Conservation (phyloP, 2,888 invertebrate species). For the Orthonevra nobilis region DNA sequence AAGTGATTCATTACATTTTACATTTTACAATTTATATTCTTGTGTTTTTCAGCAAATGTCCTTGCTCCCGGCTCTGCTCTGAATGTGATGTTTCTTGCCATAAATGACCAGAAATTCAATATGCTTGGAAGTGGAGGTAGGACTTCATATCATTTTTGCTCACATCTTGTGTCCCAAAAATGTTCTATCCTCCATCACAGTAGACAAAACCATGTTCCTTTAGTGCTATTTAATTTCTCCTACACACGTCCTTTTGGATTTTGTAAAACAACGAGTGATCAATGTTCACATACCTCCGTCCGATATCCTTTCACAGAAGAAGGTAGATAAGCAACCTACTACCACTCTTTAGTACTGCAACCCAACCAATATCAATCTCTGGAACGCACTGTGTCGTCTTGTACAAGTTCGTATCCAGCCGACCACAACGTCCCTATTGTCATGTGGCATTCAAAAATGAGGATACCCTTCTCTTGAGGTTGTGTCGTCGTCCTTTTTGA, state of each 20-base stretch:
- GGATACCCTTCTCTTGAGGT: not conserved
- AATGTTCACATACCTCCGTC: not conserved
- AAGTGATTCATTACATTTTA: constrained; percentile 46
- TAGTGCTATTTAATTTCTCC: constrained; percentile 36
- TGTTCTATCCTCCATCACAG: not conserved
- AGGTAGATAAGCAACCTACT: no score
- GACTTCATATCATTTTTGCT: constrained; percentile 40
- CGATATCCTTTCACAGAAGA: no score
- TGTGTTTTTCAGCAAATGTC: constrained; percentile 26
- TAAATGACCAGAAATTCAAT: constrained; percentile 54
- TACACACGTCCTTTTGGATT: constrained; percentile 36
- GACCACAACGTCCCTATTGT: constrained; percentile 14
- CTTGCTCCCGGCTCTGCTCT: constrained; percentile 7
- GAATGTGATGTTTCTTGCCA: not conserved
- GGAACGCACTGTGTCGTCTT: constrained; percentile 5
- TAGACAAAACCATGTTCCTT: no score
- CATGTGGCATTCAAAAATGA: constrained; percentile 24
- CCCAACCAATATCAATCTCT: constrained; percentile 65
- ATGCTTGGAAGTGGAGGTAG: constrained; percentile 21
- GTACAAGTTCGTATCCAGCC: not conserved
- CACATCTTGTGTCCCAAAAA: constrained; percentile 44
- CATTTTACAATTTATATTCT: constrained; percentile 3
- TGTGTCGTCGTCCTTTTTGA: constrained; percentile 47
- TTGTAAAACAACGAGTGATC: constrained; percentile 42
- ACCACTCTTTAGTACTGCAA: no score